Evolutionary conservation across 64 coral and sea anemone genomes (phyloP), one percentile per base, ranked within the genome.

Genomic region (Montipora sp.): DNA sequence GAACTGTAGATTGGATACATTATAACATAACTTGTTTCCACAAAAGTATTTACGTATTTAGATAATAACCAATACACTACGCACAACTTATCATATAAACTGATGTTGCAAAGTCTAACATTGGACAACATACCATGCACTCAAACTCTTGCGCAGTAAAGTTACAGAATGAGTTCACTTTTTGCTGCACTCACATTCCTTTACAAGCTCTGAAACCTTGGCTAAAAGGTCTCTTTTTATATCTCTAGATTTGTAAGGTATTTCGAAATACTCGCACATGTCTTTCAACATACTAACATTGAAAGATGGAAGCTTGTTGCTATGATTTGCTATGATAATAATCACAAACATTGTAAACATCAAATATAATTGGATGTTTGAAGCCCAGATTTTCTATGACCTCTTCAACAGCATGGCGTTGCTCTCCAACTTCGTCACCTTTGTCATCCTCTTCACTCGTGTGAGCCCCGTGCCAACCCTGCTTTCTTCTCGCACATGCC

Each of bases 191-290:
- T 80, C 76, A 47, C 94, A 95, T 83, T 91, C 89, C 82, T 78
- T 80, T 27, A 95, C 79, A 47, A 95, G 51, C 0, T 58, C 77
- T n/a, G n/a, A n/a, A n/a, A n/a, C n/a, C n/a, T n/a, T n/a, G n/a
- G n/a, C n/a, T n/a, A n/a, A n/a, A n/a, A n/a, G n/a, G n/a, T n/a
- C n/a, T 87, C 59, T 79, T 77, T 95, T 91, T 61, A 77, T 79
- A 79, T 88, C 94, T 79, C 65, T 95, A 47, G 83, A 95, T 67
- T 95, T 95, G 45, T 67, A 91, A 1, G 82, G 80, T 22, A 95
- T 91, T 81, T 88, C 83, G 69, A 95, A 80, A 83, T 95, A 43
- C 7, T 48, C 18, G 53, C 87, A 86, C 55, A 94, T 94, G 46
- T 75, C 81, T 59, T 85, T 77, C 22, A 90, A 61, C 87, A 90